Conservation (phyloP, 92 coral and sea anemone genomes). For the Actinostola sp. region DNA sequence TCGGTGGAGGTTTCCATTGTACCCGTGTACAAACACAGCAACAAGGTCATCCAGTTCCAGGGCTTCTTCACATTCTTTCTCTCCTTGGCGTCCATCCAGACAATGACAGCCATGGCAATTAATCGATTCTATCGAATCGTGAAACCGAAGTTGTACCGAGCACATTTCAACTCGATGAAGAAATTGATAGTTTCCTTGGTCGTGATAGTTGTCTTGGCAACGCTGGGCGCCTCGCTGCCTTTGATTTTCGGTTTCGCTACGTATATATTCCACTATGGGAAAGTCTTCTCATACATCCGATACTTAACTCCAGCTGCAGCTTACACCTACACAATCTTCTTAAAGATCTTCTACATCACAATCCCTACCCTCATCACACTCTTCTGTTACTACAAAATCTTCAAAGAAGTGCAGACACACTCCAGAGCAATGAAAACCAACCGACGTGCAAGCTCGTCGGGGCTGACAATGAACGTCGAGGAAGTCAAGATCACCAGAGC, state of each 20-base stretch:
- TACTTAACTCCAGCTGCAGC: constrained; percentile 26
- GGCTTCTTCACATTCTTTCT: constrained; percentile 46
- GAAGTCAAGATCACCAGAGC: constrained; percentile 45
- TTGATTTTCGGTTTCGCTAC: constrained; percentile 18
- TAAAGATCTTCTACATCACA: constrained; percentile 40
- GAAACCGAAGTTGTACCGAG: constrained; percentile 35
- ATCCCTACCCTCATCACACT: constrained; percentile 36
- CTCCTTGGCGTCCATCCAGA: constrained; percentile 50
- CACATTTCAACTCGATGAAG: constrained; percentile 15
- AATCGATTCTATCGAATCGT: constrained; percentile 50
- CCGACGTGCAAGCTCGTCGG: neutral
- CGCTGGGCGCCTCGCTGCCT: constrained; percentile 26
- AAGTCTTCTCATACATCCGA: constrained; percentile 39
- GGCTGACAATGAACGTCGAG: constrained; percentile 36
- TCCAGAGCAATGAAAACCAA: constrained; percentile 9
- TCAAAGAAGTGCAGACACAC: constrained; percentile 24
- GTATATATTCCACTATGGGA: constrained; percentile 45
- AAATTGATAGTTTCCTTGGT: constrained; percentile 6
- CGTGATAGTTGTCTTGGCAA: constrained; percentile 17
- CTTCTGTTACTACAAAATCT: constrained; percentile 43
- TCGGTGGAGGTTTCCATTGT: constrained; percentile 35
- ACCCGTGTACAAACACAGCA: constrained; percentile 14
- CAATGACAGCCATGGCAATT: constrained; percentile 53
- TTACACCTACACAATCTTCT: constrained; percentile 26
- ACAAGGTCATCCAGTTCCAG: constrained; percentile 33